Percentiles rank a stretch among this genome's conserved stretches.
Evolutionary conservation across 2,888 invertebrate species (phyloP).

Genomic region (Pardosa pseudoannulata): DNA sequence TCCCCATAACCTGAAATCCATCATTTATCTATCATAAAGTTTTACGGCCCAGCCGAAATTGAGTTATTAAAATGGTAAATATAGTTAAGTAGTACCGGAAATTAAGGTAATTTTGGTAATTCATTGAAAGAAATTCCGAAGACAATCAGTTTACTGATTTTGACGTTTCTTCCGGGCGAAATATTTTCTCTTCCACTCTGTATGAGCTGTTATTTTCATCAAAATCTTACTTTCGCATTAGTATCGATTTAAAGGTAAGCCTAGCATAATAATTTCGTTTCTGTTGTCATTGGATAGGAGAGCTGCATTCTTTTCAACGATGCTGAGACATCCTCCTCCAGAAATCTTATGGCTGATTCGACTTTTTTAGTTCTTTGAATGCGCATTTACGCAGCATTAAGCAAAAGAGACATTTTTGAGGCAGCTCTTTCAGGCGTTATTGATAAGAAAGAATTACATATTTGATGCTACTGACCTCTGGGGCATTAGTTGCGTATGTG

Average conservation of each 20-base stretch:
- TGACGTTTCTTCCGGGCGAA: conserved; percentile 53
- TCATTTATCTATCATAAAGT: no score
- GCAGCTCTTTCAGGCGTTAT: conserved; percentile 58
- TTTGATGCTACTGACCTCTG: conserved; percentile 42
- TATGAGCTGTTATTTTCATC: conserved; percentile 59
- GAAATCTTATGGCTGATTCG: conserved; percentile 26
- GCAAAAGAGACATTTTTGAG: conserved; percentile 62
- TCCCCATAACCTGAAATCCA: no score
- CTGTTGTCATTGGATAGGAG: conserved; percentile 59
- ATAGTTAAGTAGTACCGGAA: conserved; percentile 45
- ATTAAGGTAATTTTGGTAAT: conserved; percentile 47
- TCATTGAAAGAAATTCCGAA: conserved; percentile 28
- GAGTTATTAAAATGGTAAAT: no score
- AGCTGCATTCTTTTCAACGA: conserved; percentile 38
- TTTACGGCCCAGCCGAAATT: no score
- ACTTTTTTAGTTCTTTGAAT: conserved; percentile 50
- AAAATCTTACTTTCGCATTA: conserved; percentile 68
- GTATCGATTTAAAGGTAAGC: conserved; percentile 65
- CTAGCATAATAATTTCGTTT: conserved; percentile 68
- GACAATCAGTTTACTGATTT: conserved; percentile 61
- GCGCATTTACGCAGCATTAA: conserved; percentile 66
- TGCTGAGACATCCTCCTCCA: conserved; percentile 25
- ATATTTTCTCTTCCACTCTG: conserved; percentile 37
- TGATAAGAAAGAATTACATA: conserved; percentile 67
- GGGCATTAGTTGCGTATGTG: conserved; percentile 37